Base-by-base conservation (phyloP, 1,140 invertebrate species). In the Neodiprion virginianus region DNA sequence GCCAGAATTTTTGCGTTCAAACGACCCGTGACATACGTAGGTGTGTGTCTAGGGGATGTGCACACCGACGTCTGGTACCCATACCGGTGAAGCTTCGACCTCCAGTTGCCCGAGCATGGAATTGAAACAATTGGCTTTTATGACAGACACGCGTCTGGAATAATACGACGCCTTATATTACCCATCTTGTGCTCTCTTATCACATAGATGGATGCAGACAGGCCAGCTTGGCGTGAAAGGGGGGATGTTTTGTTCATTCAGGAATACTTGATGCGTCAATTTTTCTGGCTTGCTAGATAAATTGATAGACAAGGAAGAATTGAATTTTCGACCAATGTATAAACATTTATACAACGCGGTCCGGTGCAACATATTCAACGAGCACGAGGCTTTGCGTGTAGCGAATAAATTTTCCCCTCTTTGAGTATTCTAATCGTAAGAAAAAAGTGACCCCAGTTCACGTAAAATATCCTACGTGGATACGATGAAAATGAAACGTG, bases 51-150 rank as follows among this genome's bases (percentile, higher is more conserved):
- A 40, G 28, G 53, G 53, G n/a, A 61, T 61, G 53, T 61, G 11
- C 4, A 17, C 53, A 61, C 8, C 53, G 11, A 17, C 3, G n/a
- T 3, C 11, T 61, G 53, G 7, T 0, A 17, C 53, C n/a, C 53
- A 8, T 8, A 61, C 5, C 8, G 47, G 48, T 28, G 8, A 17
- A 69, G 48, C 7, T 28, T 17, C 67, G 68, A 74, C 67, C 69
- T n/a, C 65, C 71, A 48, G 69, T 66, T 61, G 69, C 72, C 71
- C 71, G 72, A 53, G 74, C 76, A 79, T 79, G 81, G 79, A 80
- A 80, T 75, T 74, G 77, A 77, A 82, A 82, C 79, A 77, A 82
- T 82, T 80, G 77, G 72, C 76, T 82, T 83, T 82, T 82, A 82
- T 79, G 79, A 81, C 71, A 65, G 69, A 75, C 71, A 80, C 80